Evolutionary conservation across 2,888 invertebrate genomes (phyloP).

Genomic region (Thereva unica): DNA sequence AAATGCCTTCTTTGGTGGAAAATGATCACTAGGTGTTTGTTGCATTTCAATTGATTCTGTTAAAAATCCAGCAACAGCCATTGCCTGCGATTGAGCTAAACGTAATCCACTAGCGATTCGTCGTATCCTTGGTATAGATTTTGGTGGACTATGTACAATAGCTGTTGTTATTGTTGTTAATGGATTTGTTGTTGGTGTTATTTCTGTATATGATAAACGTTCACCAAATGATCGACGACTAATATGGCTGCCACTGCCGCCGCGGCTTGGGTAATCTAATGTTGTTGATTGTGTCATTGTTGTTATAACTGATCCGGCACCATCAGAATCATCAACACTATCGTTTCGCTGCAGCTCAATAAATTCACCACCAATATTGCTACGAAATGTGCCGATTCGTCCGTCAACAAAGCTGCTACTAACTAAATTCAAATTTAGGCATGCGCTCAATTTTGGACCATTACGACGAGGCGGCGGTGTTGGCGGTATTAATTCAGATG

Average conservation of each 20-base stretch:
- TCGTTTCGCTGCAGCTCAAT: slow-evolving; percentile 45
- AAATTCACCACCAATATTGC: slow-evolving; percentile 1
- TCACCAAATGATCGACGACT: slow-evolving; percentile 26
- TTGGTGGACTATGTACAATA: not conserved
- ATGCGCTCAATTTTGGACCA: slow-evolving; percentile 47
- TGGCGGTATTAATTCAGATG: slow-evolving; percentile 21
- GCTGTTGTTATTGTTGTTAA: slow-evolving; percentile 50
- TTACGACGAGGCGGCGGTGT: slow-evolving; percentile 34
- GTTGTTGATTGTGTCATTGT: slow-evolving; percentile 49
- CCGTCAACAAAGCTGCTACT: not conserved
- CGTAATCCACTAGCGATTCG: slow-evolving; percentile 71
- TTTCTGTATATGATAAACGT: slow-evolving; percentile 41
- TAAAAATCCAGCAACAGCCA: slow-evolving; percentile 71
- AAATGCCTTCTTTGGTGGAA: slow-evolving; percentile 16
- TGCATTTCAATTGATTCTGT: slow-evolving; percentile 53
- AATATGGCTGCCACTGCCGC: slow-evolving; percentile 40
- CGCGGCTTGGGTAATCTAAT: slow-evolving; percentile 43
- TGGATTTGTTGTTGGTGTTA: slow-evolving; percentile 46
- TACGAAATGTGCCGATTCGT: too few species aligned
- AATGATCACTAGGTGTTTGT: not conserved
- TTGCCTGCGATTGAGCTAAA: slow-evolving; percentile 72
- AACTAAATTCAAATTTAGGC: slow-evolving; percentile 30
- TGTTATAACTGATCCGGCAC: slow-evolving; percentile 48
- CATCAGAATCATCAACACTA: slow-evolving; percentile 48
- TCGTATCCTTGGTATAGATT: slow-evolving; percentile 52